A percentile compares a stretch with the other conserved stretches of the same genome.
Conservation (phyloP, 2,797 vertebrate genomes). For the Margarornis squamiger region DNA sequence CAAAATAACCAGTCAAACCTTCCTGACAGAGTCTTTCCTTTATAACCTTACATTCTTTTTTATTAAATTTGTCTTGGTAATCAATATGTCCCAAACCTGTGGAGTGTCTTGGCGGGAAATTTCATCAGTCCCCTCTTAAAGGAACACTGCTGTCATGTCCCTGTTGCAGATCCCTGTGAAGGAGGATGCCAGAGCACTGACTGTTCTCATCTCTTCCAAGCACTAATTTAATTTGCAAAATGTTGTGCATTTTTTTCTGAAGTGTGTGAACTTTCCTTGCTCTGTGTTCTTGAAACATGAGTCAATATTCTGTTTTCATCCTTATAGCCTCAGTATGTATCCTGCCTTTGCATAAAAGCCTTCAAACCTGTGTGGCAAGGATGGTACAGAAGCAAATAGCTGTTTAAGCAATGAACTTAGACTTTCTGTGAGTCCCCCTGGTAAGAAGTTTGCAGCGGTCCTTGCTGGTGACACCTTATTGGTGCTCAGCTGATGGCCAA, state of each 20-base stretch:
- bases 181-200: neutral
- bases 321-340: neutral
- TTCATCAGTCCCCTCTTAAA: neutral
- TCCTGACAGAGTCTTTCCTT: neutral
- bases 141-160: neutral
- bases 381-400: neutral
- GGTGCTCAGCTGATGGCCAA: neutral
- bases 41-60: neutral
- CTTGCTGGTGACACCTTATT: neutral
- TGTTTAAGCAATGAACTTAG: neutral
- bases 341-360: neutral
- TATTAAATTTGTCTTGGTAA: constrained; percentile 1
- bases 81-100: neutral
- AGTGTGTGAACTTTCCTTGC: constrained; percentile 33
- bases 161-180: neutral
- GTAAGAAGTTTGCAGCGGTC: neutral
- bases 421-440: neutral
- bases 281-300: constrained; percentile 17
- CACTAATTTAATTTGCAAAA: constrained; percentile 47
- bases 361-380: neutral
- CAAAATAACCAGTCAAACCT: neutral
- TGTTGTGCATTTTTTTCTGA: neutral
- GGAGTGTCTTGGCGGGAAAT: constrained; percentile 5
- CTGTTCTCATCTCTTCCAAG: constrained; percentile 28
- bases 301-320: constrained; percentile 2